Evolutionary conservation across 2,888 invertebrate genomes (phyloP), one percentile per base, ranked within the genome.

Genomic region (Entomobrya multifasciata): DNA sequence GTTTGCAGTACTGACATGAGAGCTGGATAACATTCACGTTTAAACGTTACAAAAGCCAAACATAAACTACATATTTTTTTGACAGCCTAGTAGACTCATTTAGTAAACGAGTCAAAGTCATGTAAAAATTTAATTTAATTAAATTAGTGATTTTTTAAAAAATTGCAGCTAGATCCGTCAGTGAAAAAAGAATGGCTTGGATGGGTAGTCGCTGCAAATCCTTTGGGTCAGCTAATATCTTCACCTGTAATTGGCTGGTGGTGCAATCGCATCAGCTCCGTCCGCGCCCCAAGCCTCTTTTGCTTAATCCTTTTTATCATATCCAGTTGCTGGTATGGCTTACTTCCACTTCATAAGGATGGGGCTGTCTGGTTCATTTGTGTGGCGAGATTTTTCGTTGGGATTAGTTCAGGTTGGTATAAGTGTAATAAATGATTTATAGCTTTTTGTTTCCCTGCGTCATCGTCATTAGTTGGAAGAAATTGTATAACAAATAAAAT

Each of bases 341-440:
- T 95, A 49, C 93, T 97, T 89, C 96, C 97, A 92, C 94, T 96
- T 86, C 94, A 95, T 0, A 93, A 94, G 0, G 92, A 94, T 92
- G 94, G 95, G 52, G 92, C 93, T 83, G 95, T 95, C 91, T 94
- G 95, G 92, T 95, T 95, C 94, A 96, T 97, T 96, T 92, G 96
- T 84, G 93, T 93, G 82, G 95, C 96, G 0, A 93, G 97, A 90
- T 96, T 97, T 92, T 93, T 97, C 55, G 95, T 97, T 52, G 97
- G 97, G 47, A 95, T 96, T 88, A 96, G 96, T 92, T 96, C 96
- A 91, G 96, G 96, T 96, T n/a, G n/a, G n/a, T n/a, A n/a, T n/a
- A n/a, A n/a, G n/a, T n/a, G n/a, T n/a, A n/a, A n/a, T n/a, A n/a
- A n/a, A n/a, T n/a, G n/a, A n/a, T n/a, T n/a, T n/a, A n/a, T n/a